Base-by-base conservation (phyloP, 2,113 vertebrate genomes). In the Saguinus imperator region DNA sequence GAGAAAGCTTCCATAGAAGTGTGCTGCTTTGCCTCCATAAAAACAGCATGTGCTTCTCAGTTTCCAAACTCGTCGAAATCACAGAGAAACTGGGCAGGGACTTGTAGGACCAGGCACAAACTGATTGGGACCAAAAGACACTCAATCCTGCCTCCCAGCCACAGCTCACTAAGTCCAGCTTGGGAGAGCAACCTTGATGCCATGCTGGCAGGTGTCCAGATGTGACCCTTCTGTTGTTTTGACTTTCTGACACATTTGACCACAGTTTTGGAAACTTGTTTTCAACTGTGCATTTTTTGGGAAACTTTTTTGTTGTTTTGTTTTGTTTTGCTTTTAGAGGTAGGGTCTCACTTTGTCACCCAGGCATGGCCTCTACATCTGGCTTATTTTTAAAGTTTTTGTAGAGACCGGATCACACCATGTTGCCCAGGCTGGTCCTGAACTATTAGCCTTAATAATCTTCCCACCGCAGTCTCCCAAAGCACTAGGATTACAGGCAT, bases 21-120 rank as follows among this genome's bases (percentile, higher is more conserved):
- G 5, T 0, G 0, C 32, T 58, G 58, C 61, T 27, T 5, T 1
- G 10, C 13, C 70, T 70, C 64, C 55, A n/a, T 80, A 52, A 12
- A 52, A 88, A 40, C 3, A 6, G 43, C n/a, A 43, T 17, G 0
- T 5, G 6, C 43, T 25, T 73, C 29, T 70, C 37, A 0, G 35
- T 66, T 79, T 84, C 82, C 77, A 55, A 70, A 79, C 40, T 2
- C 48, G n/a, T 52, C 68, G n/a, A 77, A 32, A 64, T 35, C 58
- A 77, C 52, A 35, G 10, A 17, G 23, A 84, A 93, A 72, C 6
- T 2, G 1, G 29, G 52, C 37, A 61, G 40, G 37, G 61, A 20
- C 61, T 79, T 23, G 85, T 1, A 95, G 27, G n/a, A 76, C 29
- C 16, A 81, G 29, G 32, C 3, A 13, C 61, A 87, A 35, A 81